phyloP scores from a whole-genome alignment of 2,797 vertebrate species.

The Rhincodon typus region DNA sequence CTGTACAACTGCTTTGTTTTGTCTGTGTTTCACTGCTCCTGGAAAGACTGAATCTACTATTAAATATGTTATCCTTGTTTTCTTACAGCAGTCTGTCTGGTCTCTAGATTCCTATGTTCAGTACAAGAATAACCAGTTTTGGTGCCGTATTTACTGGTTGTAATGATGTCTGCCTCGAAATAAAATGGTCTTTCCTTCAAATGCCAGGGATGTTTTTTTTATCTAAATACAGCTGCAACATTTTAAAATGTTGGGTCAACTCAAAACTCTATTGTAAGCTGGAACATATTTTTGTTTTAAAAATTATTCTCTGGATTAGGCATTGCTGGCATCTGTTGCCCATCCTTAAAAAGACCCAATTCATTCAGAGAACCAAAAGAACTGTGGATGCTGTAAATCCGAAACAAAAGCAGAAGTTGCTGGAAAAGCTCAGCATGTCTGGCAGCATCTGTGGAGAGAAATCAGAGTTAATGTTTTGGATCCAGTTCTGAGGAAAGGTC shows the following conservation, averaged over 20 bases:
- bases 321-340: too few species aligned
- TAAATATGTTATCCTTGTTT: conserved; percentile 51
- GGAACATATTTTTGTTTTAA: too few species aligned
- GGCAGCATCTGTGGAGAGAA: too few species aligned
- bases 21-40: conserved; percentile 49
- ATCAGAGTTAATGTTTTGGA: too few species aligned
- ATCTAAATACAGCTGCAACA: background rate
- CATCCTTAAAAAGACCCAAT: background rate
- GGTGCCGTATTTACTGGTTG: background rate
- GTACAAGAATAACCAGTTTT: background rate
- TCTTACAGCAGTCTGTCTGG: conserved; percentile 56
- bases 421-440: too few species aligned
- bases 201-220: background rate
- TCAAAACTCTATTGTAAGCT: background rate
- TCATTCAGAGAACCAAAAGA: too few species aligned
- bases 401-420: too few species aligned
- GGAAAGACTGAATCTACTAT: conserved; percentile 50
- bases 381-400: too few species aligned
- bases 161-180: background rate
- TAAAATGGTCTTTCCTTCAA: background rate
- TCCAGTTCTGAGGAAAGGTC: too few species aligned
- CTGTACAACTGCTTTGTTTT: conserved; percentile 43
- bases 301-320: background rate
- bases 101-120: conserved; percentile 40
- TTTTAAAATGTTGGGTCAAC: background rate